Percentiles rank a stretch among this genome's conserved stretches.
These are phyloP conservation scores for Puma concolor DNA, from an alignment of 2,113 vertebrate genomes.

Conservation along the genomic window DNA sequence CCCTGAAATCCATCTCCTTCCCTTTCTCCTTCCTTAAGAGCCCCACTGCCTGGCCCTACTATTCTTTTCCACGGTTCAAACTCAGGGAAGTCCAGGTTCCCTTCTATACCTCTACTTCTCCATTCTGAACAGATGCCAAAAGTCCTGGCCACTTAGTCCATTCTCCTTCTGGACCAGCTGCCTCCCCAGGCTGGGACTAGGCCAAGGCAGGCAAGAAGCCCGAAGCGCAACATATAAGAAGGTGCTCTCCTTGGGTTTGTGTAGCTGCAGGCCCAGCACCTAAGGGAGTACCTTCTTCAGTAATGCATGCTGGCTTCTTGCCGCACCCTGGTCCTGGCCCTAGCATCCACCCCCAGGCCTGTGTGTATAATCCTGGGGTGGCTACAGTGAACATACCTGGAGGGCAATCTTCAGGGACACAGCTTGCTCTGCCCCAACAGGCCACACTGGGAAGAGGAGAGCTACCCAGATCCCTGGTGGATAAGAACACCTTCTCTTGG, in stretches of 20 bases:
- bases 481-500: neutral
- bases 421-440: neutral
- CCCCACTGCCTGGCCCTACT: neutral
- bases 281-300: neutral
- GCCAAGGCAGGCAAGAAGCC: neutral
- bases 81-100: neutral
- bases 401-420: neutral
- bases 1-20: neutral
- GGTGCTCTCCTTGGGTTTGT: neutral
- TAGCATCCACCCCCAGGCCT: neutral
- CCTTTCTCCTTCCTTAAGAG: neutral
- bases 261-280: neutral
- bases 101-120: neutral
- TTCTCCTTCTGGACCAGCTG: neutral
- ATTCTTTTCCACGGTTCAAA: neutral
- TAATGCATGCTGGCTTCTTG: neutral
- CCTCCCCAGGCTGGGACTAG: neutral
- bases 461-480: neutral
- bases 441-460: neutral
- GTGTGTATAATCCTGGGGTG: neutral
- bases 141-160: neutral
- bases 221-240: neutral
- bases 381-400: neutral
- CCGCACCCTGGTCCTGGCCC: neutral
- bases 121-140: neutral